Evolutionary conservation across 1,140 invertebrate genomes (phyloP).

Genomic region (Rhagoletis pomonella): DNA sequence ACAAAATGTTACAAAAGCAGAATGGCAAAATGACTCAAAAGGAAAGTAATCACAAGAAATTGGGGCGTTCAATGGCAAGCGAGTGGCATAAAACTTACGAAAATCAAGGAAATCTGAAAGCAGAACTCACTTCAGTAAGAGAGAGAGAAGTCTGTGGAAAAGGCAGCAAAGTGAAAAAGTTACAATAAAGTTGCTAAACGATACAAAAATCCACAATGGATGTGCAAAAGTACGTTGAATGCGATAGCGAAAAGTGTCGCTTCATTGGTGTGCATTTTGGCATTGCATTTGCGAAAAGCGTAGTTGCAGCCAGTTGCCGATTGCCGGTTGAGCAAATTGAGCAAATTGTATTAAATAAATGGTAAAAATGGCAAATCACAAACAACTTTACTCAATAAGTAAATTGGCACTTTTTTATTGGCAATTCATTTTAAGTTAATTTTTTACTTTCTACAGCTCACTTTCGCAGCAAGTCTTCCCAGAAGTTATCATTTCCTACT

Average conservation of each 20-base stretch:
- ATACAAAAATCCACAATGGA: neutral
- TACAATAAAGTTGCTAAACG: neutral
- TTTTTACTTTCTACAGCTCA: neutral
- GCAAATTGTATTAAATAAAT: neutral
- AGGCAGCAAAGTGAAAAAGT: constrained; percentile 2
- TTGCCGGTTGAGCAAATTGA: neutral
- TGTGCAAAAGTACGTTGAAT: too few relatives aligned
- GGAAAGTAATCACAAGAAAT: too few relatives aligned
- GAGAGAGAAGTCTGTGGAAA: neutral
- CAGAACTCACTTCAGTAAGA: neutral
- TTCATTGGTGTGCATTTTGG: neutral
- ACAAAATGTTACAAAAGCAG: too few relatives aligned
- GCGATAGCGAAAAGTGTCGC: too few relatives aligned
- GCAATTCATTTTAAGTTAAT: neutral
- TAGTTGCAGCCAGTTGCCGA: neutral
- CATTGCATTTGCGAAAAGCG: neutral
- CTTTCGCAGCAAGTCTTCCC: too few relatives aligned
- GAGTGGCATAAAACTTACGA: neutral
- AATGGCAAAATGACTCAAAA: too few relatives aligned
- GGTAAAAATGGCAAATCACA: neutral
- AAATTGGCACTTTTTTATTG: neutral
- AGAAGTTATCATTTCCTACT: neutral
- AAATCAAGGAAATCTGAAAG: neutral
- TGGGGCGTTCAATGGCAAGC: neutral
- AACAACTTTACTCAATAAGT: neutral